Evolutionary conservation across 1,140 invertebrate genomes (phyloP).

Genomic region (Diorhabda elongata): DNA sequence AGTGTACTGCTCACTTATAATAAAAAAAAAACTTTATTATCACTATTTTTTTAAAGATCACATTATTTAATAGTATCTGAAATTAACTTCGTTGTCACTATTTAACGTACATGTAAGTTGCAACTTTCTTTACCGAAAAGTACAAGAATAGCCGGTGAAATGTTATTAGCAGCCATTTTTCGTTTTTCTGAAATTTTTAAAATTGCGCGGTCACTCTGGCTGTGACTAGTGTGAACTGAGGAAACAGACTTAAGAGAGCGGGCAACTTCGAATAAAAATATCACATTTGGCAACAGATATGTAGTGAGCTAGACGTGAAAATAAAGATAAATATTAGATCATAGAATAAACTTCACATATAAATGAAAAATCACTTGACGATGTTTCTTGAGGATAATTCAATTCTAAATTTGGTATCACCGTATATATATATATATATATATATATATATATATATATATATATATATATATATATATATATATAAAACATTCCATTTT

Average conservation of each 20-base stretch:
- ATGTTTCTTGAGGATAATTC: background rate
- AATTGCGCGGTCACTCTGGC: constrained; percentile 26
- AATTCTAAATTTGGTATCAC: background rate
- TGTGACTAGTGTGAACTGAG: constrained; percentile 38
- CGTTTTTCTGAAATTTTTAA: constrained; percentile 21
- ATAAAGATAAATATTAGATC: constrained; percentile 36
- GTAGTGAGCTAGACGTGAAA: constrained; percentile 38
- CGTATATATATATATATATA: background rate
- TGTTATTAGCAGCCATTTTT: background rate
- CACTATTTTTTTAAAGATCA: no score
- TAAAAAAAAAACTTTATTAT: no score
- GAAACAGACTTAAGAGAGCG: constrained; percentile 30
- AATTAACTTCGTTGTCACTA: no score
- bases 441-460: no score
- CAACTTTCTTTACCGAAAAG: no score
- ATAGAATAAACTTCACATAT: constrained; percentile 16
- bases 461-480: no score
- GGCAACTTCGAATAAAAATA: constrained; percentile 45
- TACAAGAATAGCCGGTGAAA: background rate
- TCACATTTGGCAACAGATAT: constrained; percentile 47
- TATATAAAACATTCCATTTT: no score
- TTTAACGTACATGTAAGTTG: no score
- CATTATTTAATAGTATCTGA: no score
- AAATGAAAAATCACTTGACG: constrained; percentile 3
- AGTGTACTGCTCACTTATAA: no score